phyloP scores from a whole-genome alignment of 2,113 vertebrate species.

The Pollimyrus isidori region DNA sequence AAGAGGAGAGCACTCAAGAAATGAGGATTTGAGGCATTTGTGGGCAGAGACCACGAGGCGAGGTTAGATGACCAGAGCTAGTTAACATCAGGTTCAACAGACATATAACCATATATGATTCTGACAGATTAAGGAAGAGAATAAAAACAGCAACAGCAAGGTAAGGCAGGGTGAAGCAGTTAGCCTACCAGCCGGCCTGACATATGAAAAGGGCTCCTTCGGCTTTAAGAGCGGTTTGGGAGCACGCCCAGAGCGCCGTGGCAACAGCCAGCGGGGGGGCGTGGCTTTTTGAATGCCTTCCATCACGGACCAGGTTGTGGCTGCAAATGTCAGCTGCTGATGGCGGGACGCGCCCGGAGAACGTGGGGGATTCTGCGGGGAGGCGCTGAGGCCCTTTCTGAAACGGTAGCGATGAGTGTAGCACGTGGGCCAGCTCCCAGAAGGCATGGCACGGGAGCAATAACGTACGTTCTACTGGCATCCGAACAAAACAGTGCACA shows the following conservation, averaged over 20 bases:
- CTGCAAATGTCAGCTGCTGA: constrained; percentile 18
- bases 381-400: not conserved
- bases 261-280: constrained; percentile 7
- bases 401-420: not conserved
- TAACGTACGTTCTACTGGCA: not conserved
- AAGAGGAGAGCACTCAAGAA: not conserved
- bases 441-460: not conserved
- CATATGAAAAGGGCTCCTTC: not conserved
- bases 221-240: not conserved
- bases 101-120: not conserved
- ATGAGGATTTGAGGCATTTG: not conserved
- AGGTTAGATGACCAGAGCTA: not conserved
- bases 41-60: not conserved
- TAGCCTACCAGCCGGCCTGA: not conserved
- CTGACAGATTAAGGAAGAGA: not conserved
- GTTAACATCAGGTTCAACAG: not conserved
- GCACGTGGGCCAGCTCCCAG: not conserved
- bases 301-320: constrained; percentile 16
- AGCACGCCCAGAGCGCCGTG: not conserved
- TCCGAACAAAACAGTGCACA: not conserved
- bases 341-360: not conserved
- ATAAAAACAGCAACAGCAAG: not conserved
- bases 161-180: not conserved
- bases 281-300: constrained; percentile 15
- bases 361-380: not conserved